A percentile compares a stretch with the other conserved stretches of the same genome.
Evolutionary conservation across 2,888 invertebrate genomes (phyloP).

Genomic region (Brachynemurus nebulosus): DNA sequence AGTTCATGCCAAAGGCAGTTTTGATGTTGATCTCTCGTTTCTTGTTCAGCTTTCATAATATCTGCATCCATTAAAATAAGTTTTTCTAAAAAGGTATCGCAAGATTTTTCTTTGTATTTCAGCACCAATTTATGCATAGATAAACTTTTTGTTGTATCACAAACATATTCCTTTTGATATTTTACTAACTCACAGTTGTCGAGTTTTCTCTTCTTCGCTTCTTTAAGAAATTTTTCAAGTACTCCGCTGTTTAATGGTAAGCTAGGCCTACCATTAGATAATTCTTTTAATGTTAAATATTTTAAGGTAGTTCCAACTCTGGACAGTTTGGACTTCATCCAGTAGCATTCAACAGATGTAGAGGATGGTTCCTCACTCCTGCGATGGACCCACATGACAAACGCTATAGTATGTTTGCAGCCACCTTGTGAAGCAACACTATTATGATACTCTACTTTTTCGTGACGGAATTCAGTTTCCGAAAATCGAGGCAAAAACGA

Average conservation of each 20-base stretch:
- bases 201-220: constrained; percentile 15
- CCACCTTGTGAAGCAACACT: neutral
- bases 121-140: constrained; percentile 11
- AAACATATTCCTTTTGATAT: constrained; percentile 12
- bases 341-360: constrained; percentile 12
- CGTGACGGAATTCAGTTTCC: too few relatives aligned
- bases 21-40: constrained; percentile 14
- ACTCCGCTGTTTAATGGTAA: constrained; percentile 14
- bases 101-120: constrained; percentile 6
- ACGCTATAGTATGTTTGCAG: constrained; percentile 15
- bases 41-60: constrained; percentile 12
- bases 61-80: neutral
- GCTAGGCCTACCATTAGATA: constrained; percentile 15
- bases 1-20: constrained; percentile 22
- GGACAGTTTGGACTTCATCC: constrained; percentile 14
- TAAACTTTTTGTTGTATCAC: neutral
- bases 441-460: neutral
- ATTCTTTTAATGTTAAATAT: constrained; percentile 12
- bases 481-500: too few relatives aligned
- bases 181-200: constrained; percentile 15
- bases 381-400: constrained; percentile 16
- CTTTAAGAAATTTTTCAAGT: constrained; percentile 11
- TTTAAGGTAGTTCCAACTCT: too few relatives aligned
- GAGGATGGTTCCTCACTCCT: constrained; percentile 9
- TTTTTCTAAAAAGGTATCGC: constrained; percentile 6